These are phyloP conservation scores for Tricholaema leucomelas DNA, from an alignment of 2,113 vertebrate species.

Conservation along the genomic window DNA sequence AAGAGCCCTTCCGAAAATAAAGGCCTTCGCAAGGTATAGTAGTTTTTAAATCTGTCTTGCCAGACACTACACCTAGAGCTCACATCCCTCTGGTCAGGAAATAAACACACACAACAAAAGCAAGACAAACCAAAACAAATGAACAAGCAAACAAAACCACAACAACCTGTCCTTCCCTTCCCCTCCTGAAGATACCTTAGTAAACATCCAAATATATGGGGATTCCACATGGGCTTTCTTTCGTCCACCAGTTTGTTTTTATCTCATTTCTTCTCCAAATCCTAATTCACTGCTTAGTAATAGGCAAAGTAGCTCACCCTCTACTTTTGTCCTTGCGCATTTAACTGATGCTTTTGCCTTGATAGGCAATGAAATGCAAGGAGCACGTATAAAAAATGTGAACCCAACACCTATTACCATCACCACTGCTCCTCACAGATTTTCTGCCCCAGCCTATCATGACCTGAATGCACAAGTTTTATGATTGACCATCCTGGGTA, in stretches of 20 bases:
- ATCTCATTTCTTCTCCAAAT: background rate
- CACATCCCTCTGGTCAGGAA: background rate
- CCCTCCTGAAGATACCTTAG: background rate
- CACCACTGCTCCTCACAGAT: background rate
- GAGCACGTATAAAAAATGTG: background rate
- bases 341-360: background rate
- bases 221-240: background rate
- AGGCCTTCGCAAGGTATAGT: background rate
- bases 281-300: background rate
- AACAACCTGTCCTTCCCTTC: too few relatives aligned
- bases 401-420: background rate
- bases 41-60: background rate
- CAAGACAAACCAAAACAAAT: fast-evolving
- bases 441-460: background rate
- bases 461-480: background rate
- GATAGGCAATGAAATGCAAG: background rate
- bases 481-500: too few relatives aligned
- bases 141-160: background rate
- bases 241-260: background rate
- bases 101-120: fast-evolving
- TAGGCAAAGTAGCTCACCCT: background rate
- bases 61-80: background rate
- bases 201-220: background rate
- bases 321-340: background rate
- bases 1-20: background rate